Evolutionary conservation across 2,797 vertebrate genomes (phyloP), one percentile per base, ranked within the genome.

Genomic region (Lemur catta): DNA sequence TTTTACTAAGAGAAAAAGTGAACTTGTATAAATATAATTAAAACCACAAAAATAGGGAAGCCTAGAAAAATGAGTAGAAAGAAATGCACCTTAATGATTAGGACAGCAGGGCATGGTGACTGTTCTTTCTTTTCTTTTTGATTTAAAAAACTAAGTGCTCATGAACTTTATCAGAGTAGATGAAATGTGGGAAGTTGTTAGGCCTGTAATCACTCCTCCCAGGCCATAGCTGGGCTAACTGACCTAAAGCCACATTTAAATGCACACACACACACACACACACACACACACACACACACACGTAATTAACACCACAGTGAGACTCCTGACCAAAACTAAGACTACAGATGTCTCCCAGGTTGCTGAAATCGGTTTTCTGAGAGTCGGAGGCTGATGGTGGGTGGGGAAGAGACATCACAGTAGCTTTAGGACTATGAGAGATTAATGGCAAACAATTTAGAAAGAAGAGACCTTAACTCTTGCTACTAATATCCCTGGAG

Each of bases 301-400:
- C n/a, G 17, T 46, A 55, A 75, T 63, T 26, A 46, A 11, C 28
- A 46, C 1, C 9, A 11, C 41, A 72, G 17, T 71, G 61, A 92
- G 46, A 84, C 1, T 0, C 11, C 35, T 7, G 9, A 35, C 15
- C 2, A 35, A 38, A 14, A 28, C 13, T 55, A 65, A n/a, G n/a
- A 35, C 43, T 78, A 76, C 33, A 11, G 14, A 17, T 33, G 17
- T 43, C 30, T 50, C 5, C 18, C 0, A 1, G 72, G 41, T 57
- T 57, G 43, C 14, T 6, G 24, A 55, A 75, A 10, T 30, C 11
- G 28, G 26, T 41, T 26, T 33, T 57, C 22, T 87, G 33, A 41
- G 14, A 59, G 1, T 2, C 43, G 28, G 24, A 84, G 22, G 30
- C 3, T 41, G 30, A 1, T 3, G 6, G 15, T 0, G 3, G 0